Base-by-base conservation (phyloP, 2,888 invertebrate genomes). In the Dasypolia templi region DNA sequence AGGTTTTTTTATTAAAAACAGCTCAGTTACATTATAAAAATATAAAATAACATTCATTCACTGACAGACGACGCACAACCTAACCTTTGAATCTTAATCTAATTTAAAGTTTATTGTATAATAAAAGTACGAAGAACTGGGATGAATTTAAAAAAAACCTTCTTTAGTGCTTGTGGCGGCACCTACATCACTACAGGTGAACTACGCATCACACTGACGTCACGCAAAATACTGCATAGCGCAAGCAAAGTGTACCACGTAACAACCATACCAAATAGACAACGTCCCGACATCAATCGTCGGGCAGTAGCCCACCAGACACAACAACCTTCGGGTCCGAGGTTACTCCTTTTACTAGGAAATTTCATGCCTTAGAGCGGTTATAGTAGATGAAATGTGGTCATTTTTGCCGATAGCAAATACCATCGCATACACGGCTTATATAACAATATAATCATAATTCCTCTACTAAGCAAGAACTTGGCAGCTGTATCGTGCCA, bases 401-500 rank as follows among this genome's bases (percentile, higher is more conserved):
- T 26, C 0, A 53, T 53, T 26, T 53, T 26, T 53, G 53, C 26
- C 14, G 6, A 26, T 53, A 14, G 6, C 14, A 26, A 5, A 14
- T 53, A 14, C n/a, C 53, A 26, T 14, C 5, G 12, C n/a, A n/a
- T n/a, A n/a, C n/a, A n/a, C n/a, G 5, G 51, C 51, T 51, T 51
- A n/a, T n/a, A 35, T 35, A 35, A 26, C 26, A 53, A 53, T 26
- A 53, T 14, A 53, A 53, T 55, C 19, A 55, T 29, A 19, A 29
- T 55, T 29, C 17, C 26, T 26, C 26, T 11, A 19, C 22, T 32
- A 3, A 32, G 14, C 58, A 58, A 14, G 4, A 67, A 39, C 22
- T 66, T 56, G 67, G 67, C 46, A 72, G 46, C 46, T 39, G 0
- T 19, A 0, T 9, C 29, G 22, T 68, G 69, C 56, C 29, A 46